A percentile compares a stretch with the other conserved stretches of the same genome.
These are phyloP conservation scores for Trematocara nigrifrons DNA, from an alignment of 2,113 vertebrate genomes.

Conservation along the genomic window DNA sequence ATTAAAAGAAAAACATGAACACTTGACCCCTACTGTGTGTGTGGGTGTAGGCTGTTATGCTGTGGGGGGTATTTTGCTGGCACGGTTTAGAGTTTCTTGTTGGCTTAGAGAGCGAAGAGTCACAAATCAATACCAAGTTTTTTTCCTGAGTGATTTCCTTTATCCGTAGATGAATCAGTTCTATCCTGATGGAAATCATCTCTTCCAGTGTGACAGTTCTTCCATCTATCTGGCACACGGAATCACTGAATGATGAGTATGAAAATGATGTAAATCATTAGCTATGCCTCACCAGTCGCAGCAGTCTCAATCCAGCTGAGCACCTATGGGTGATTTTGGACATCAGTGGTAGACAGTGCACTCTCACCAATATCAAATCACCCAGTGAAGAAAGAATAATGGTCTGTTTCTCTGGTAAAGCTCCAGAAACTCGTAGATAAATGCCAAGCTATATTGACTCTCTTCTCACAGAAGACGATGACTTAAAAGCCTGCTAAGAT, in stretches of 20 bases:
- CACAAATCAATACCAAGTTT: background rate
- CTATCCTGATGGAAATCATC: background rate
- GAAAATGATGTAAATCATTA: background rate
- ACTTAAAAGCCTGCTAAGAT: background rate
- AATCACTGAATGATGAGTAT: background rate
- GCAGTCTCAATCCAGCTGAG: background rate
- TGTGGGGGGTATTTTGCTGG: background rate
- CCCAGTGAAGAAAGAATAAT: background rate
- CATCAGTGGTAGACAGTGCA: background rate
- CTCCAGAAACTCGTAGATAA: background rate
- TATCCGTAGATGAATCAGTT: background rate
- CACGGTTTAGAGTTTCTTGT: background rate
- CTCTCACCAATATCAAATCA: background rate
- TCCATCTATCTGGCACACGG: background rate
- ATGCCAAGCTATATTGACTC: background rate
- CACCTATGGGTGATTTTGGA: background rate
- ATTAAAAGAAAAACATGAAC: background rate
- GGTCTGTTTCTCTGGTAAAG: background rate
- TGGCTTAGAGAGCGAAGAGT: background rate
- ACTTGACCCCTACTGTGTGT: background rate
- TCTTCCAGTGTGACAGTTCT: background rate
- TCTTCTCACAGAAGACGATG: background rate
- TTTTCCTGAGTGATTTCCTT: background rate
- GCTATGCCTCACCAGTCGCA: background rate
- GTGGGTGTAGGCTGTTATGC: background rate